Base-by-base conservation (phyloP, 2,888 invertebrate species). In the Bombyx huttoni region DNA sequence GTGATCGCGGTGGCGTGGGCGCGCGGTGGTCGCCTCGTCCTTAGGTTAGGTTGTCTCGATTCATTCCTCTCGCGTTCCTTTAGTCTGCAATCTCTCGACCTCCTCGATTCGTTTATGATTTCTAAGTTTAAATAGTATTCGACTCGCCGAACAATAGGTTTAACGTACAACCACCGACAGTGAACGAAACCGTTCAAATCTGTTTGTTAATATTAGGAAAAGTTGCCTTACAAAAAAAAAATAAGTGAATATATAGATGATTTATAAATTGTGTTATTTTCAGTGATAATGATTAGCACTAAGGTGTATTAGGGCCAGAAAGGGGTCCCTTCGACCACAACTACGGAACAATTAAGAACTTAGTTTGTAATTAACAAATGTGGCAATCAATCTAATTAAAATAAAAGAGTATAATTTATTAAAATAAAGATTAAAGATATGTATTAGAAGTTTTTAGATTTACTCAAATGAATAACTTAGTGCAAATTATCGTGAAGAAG, bases 381-480 rank as follows among this genome's bases (percentile, higher is more conserved):
- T 78, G 85, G 87, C 87, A 87, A 86, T 87, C 77, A 77, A 40
- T 84, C 80, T 84, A 83, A 82, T 76, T 82, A 86, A 82, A 76
- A 80, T 24, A 85, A 86, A 87, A 84, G 81, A 81, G 71, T 81
- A 86, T 87, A 87, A 86, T 87, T 87, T 87, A 87, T 87, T 88
- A 82, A 84, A 81, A 74, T 75, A 84, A 85, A 78, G 72, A 49
- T 46, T n/a, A 50, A 13, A 72, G 24, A 82, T 86, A 86, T 87
- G 85, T 87, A 88, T 85, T 86, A 86, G 87, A 86, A 86, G 82
- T 84, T 87, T 40, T 87, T 88, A 88, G 88, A 88, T 87, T 88
- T 85, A 87, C 85, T 83, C 83, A 81, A 49, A 50, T 45, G n/a
- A 83, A 82, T 81, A 85, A 87, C 78, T 87, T 87, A 87, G 88